A percentile compares a stretch with the other conserved stretches of the same genome.
Conservation (phyloP, 2,113 vertebrate genomes). For the Felis chaus region DNA sequence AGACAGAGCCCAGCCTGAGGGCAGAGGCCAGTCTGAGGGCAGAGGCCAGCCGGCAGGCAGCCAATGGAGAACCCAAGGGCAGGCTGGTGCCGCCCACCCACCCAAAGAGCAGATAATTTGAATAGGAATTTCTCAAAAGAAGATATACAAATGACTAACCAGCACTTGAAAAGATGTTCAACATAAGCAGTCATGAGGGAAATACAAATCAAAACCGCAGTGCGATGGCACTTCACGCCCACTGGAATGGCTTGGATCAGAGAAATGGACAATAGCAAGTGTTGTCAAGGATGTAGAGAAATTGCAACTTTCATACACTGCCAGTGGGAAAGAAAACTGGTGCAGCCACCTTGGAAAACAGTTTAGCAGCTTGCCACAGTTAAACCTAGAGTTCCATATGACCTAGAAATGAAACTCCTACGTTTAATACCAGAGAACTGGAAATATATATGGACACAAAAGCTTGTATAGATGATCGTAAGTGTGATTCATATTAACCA, state of each 20-base stretch:
- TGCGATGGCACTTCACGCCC: not conserved
- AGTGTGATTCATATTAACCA: not conserved
- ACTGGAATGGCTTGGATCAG: not conserved
- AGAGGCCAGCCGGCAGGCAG: rapidly evolving
- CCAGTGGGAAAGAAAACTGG: not conserved
- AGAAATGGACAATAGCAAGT: not conserved
- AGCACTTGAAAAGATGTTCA: not conserved
- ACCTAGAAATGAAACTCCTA: not conserved
- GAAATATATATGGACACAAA: not conserved
- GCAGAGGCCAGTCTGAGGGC: not conserved
- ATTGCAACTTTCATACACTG: not conserved
- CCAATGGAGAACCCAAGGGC: not conserved
- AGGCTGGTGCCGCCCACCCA: not conserved
- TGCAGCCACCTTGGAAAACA: not conserved
- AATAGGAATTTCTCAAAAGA: not conserved
- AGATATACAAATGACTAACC: not conserved
- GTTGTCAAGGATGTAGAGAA: not conserved
- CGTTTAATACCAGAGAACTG: not conserved
- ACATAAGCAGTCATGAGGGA: not conserved
- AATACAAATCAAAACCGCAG: not conserved
- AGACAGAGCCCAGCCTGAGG: no score
- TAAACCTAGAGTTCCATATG: no score
- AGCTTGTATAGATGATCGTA: not conserved
- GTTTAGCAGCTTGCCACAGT: not conserved
- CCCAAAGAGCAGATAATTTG: not conserved